These are phyloP conservation scores for Morus bassanus DNA, from an alignment of 2,797 vertebrate genomes.

Conservation along the genomic window DNA sequence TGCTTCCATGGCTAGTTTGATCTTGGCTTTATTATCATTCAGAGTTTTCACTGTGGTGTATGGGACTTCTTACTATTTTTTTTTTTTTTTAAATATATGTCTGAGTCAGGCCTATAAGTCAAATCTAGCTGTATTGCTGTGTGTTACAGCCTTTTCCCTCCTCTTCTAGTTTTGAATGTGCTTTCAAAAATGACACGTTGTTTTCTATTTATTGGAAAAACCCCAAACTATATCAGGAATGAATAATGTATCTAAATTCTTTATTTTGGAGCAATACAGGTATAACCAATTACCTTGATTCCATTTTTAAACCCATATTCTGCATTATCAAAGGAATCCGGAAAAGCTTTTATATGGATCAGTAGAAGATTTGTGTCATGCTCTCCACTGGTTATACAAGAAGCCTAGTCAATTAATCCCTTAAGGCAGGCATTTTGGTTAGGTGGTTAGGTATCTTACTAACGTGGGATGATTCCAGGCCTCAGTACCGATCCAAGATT, in stretches of 20 bases:
- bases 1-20: background rate
- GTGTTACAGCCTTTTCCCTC: rapidly evolving
- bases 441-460: background rate
- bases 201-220: background rate
- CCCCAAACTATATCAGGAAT: background rate
- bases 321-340: background rate
- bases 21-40: background rate
- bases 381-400: background rate
- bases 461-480: background rate
- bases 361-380: background rate
- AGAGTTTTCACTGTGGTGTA: background rate
- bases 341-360: background rate
- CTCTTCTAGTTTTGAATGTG: background rate
- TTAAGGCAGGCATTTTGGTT: background rate
- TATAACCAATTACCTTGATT: background rate
- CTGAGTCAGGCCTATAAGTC: background rate
- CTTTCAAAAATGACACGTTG: background rate
- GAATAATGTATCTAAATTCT: background rate
- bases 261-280: background rate
- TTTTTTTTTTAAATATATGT: background rate
- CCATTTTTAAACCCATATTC: background rate
- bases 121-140: background rate
- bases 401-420: background rate
- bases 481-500: background rate
- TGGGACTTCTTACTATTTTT: background rate